Conservation (phyloP, 1,140 invertebrate genomes). For the Drosophila willistoni region DNA sequence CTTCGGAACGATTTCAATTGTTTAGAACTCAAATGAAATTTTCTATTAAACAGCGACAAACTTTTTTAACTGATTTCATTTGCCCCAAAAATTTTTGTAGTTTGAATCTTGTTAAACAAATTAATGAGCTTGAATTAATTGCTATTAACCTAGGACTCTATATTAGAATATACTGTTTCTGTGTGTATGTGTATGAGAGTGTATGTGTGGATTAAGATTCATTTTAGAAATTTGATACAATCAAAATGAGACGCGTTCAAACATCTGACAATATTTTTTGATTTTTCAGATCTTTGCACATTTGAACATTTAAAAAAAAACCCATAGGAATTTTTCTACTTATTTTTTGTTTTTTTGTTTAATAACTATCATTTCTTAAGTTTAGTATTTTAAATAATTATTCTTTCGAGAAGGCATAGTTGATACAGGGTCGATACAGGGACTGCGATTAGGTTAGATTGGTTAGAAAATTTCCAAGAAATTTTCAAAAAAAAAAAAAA, state of each 20-base stretch:
- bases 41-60: neutral
- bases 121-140: neutral
- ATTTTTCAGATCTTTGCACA: slow-evolving; percentile 5
- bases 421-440: slow-evolving; percentile 16
- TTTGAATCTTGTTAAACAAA: neutral
- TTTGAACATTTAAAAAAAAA: neutral
- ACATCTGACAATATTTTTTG: neutral
- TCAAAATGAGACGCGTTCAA: neutral
- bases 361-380: slow-evolving; percentile 35
- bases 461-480: slow-evolving; percentile 70
- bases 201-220: neutral
- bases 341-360: slow-evolving; percentile 51
- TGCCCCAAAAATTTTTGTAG: neutral
- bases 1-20: neutral
- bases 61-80: neutral
- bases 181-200: neutral
- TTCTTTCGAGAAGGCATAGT: slow-evolving; percentile 59
- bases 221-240: neutral
- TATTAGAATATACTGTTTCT: slow-evolving; percentile 1
- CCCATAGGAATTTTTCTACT: slow-evolving; percentile 38
- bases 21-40: too few species aligned
- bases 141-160: neutral
- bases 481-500: slow-evolving; percentile 50
- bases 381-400: slow-evolving; percentile 18
- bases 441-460: neutral